Evolutionary conservation across 2,888 invertebrate species (phyloP).

Genomic region (Noctua janthina): DNA sequence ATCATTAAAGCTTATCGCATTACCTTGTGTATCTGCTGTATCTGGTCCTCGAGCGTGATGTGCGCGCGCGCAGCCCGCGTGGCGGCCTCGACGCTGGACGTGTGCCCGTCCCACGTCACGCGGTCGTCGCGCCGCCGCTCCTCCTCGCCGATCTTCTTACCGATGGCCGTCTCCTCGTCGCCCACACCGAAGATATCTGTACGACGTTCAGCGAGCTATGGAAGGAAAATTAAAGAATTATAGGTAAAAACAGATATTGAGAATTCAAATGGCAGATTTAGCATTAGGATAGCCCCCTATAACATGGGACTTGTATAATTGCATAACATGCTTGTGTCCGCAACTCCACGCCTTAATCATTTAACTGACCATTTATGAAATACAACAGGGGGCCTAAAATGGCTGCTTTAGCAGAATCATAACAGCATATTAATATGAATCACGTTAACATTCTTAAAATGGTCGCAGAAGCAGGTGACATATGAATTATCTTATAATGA

Average conservation of each 20-base stretch:
- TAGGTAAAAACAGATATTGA: background rate
- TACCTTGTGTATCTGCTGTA: constrained; percentile 98
- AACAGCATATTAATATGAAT: background rate
- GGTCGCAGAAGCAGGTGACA: background rate
- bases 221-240: background rate
- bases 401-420: background rate
- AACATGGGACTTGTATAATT: background rate
- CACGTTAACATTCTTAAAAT: too few relatives aligned
- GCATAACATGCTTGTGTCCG: background rate
- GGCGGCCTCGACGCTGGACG: constrained; percentile 98
- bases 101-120: constrained; percentile 99
- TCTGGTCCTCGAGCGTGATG: constrained; percentile 98
- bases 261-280: background rate
- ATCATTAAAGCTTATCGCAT: background rate
- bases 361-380: background rate
- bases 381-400: background rate
- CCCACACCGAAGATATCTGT: constrained; percentile 99
- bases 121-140: constrained; percentile 96
- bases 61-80: constrained; percentile 98
- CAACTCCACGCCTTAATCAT: background rate
- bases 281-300: background rate
- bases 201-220: constrained; percentile 97
- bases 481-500: background rate
- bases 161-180: constrained; percentile 99
- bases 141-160: constrained; percentile 98